Evolutionary conservation across 2,888 invertebrate genomes (phyloP).

Genomic region (Ramazzottius varieornatus): DNA sequence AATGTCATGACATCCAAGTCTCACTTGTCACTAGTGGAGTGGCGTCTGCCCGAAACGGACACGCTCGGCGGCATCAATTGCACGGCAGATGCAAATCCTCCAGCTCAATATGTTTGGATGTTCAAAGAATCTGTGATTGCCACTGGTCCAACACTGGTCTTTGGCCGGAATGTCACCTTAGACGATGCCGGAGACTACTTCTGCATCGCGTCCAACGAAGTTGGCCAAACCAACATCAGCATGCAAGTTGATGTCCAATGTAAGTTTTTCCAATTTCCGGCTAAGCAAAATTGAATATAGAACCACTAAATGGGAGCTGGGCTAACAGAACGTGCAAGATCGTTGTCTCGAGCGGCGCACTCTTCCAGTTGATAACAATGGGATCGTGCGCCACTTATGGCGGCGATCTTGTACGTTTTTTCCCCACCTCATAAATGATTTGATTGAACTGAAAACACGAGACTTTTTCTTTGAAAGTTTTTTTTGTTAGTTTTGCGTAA

Average conservation of each 20-base stretch:
- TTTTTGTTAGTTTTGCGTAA: too few species aligned
- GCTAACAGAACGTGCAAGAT: too few species aligned
- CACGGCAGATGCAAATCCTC: constrained; percentile 1
- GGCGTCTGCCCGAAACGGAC: neutral
- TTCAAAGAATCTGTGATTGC: neutral
- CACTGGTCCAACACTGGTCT: neutral
- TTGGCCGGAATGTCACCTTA: neutral
- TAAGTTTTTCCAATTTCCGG: neutral
- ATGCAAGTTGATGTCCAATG: neutral
- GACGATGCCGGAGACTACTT: neutral
- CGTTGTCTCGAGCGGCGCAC: too few species aligned
- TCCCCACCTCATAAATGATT: neutral
- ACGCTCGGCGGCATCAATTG: neutral
- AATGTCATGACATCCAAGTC: neutral
- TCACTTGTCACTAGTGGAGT: neutral
- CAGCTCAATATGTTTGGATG: neutral
- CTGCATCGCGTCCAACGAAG: neutral
- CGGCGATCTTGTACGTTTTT: too few species aligned
- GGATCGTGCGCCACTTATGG: too few species aligned
- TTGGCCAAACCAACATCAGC: neutral
- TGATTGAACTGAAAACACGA: neutral
- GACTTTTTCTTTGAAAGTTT: too few species aligned
- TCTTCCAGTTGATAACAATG: too few species aligned
- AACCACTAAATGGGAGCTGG: too few species aligned
- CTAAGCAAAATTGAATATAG: neutral